Conservation (phyloP, 1,140 invertebrate species). For the Aleiodes sp. region DNA sequence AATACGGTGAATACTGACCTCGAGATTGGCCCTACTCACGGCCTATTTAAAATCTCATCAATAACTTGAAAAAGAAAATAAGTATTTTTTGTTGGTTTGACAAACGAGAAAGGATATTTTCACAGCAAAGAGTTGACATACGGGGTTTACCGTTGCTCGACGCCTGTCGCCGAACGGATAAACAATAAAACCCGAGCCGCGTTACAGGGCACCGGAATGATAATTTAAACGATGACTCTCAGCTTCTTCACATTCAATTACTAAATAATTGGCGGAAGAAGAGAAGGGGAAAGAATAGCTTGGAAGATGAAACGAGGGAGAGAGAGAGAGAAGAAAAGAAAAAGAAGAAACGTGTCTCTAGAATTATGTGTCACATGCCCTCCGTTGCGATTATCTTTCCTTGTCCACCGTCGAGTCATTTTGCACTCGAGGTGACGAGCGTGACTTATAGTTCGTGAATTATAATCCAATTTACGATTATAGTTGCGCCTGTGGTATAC, state of each 20-base stretch:
- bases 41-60: no score
- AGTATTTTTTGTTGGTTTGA: no score
- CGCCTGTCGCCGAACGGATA: constrained; percentile 42
- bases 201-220: constrained; percentile 49
- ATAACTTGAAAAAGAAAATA: no score
- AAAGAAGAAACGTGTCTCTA: neutral
- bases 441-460: constrained; percentile 63
- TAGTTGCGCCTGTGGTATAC: constrained; percentile 48
- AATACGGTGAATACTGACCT: no score
- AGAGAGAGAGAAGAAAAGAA: constrained; percentile 8
- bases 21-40: no score
- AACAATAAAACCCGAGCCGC: constrained; percentile 48
- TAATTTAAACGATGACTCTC: constrained; percentile 65
- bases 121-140: neutral
- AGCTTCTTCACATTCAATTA: constrained; percentile 63
- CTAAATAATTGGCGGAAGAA: constrained; percentile 60
- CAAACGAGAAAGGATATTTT: neutral
- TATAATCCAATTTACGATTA: constrained; percentile 67
- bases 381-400: neutral
- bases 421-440: constrained; percentile 60
- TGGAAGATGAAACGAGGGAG: constrained; percentile 20
- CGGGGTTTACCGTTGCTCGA: constrained; percentile 35
- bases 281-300: constrained; percentile 32
- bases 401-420: constrained; percentile 51
- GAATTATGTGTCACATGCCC: constrained; percentile 28